Evolutionary conservation across 2,113 vertebrate genomes (phyloP).

Genomic region (Gavialis gangeticus): DNA sequence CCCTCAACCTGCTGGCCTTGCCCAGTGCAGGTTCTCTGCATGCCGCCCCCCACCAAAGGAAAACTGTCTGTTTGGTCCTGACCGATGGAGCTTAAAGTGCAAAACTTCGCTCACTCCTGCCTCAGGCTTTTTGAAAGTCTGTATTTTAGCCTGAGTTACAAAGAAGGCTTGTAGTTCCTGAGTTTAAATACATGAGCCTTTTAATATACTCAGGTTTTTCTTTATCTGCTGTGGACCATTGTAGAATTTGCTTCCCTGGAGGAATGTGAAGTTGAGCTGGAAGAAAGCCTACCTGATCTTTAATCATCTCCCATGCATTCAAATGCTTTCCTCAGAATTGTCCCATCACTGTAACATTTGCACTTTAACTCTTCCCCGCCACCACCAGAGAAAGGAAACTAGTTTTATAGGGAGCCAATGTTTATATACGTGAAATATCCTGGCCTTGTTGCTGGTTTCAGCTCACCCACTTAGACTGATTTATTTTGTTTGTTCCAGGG

Average conservation of each 20-base stretch:
- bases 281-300: slow-evolving; percentile 71
- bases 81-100: no score
- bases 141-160: slow-evolving; percentile 12
- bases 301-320: slow-evolving; percentile 69
- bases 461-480: neutral
- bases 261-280: slow-evolving; percentile 60
- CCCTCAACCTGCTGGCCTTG: no score
- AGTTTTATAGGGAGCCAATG: slow-evolving; percentile 4
- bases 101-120: no score
- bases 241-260: slow-evolving; percentile 52
- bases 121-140: neutral
- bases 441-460: neutral
- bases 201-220: slow-evolving; percentile 32
- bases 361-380: slow-evolving; percentile 5
- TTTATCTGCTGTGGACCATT: slow-evolving; percentile 32
- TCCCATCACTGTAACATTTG: slow-evolving; percentile 57
- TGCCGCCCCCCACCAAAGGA: no score
- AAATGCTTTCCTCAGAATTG: slow-evolving; percentile 52
- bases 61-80: no score
- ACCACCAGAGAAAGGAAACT: neutral
- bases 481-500: neutral
- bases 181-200: slow-evolving; percentile 38
- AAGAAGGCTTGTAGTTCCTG: slow-evolving; percentile 48
- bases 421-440: slow-evolving; percentile 47
- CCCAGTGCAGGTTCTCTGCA: no score